Conservation (phyloP, 2,888 invertebrate genomes). For the Drosophila cognata region DNA sequence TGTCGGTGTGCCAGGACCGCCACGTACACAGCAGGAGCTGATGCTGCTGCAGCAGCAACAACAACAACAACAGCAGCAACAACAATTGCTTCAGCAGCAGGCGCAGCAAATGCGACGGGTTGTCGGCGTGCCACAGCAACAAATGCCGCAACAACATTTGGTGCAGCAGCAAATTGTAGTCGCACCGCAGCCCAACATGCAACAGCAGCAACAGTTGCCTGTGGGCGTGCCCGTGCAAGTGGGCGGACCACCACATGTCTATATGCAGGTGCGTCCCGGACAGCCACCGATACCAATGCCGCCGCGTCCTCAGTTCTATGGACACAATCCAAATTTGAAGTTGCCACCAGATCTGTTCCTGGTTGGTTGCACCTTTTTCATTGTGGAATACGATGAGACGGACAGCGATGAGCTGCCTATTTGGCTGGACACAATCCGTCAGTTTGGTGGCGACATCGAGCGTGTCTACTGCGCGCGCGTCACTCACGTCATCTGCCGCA, state of each 20-base stretch:
- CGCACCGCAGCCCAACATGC: constrained; percentile 81
- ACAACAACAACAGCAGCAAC: constrained; percentile 86
- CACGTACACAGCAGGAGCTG: constrained; percentile 86
- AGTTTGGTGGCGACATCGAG: constrained; percentile 95
- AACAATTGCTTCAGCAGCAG: constrained; percentile 72
- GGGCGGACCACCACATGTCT: constrained; percentile 84
- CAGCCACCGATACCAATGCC: constrained; percentile 86
- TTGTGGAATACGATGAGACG: constrained; percentile 92
- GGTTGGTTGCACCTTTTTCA: constrained; percentile 96
- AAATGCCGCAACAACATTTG: constrained; percentile 71
- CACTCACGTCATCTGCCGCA: constrained; percentile 96
- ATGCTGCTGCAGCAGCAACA: constrained; percentile 86
- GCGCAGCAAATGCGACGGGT: constrained; percentile 84
- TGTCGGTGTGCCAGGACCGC: constrained; percentile 84
- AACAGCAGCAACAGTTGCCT: constrained; percentile 70
- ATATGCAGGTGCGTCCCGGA: constrained; percentile 83
- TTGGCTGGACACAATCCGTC: constrained; percentile 91
- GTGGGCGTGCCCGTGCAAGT: constrained; percentile 67
- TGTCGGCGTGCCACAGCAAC: constrained; percentile 68
- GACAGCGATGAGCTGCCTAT: constrained; percentile 87
- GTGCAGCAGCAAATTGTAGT: constrained; percentile 79
- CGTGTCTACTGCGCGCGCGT: constrained; percentile 92
- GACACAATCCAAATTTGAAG: constrained; percentile 96
- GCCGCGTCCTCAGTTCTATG: constrained; percentile 93
- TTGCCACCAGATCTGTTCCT: constrained; percentile 95